Percentiles rank a stretch among this genome's conserved stretches.
Conservation (phyloP, 2,113 vertebrate genomes). For the Centropus unirufus region DNA sequence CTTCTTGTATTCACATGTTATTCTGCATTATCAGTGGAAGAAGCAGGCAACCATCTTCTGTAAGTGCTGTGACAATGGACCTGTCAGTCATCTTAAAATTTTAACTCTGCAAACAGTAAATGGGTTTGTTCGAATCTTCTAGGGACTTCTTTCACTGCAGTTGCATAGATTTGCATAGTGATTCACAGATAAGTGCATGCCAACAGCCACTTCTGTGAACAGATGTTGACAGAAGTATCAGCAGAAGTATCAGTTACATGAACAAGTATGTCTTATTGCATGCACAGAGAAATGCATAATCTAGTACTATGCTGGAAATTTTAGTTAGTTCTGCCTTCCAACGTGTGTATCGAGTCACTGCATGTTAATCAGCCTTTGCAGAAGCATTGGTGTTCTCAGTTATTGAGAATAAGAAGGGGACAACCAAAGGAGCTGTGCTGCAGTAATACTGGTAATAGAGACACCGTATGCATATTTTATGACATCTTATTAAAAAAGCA, state of each 20-base stretch:
- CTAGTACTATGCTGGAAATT: constrained; percentile 1
- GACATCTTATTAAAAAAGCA: not conserved
- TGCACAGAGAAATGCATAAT: constrained; percentile 46
- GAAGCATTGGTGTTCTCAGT: not conserved
- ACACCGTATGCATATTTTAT: not conserved
- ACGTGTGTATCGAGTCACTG: not conserved
- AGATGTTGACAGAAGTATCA: constrained; percentile 53
- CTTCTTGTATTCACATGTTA: not conserved
- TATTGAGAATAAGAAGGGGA: not conserved
- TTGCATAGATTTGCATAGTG: constrained; percentile 55
- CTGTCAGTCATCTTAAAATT: constrained; percentile 36
- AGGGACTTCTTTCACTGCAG: constrained; percentile 11
- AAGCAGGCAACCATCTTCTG: not conserved
- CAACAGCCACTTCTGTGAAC: constrained; percentile 54
- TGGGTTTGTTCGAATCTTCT: constrained; percentile 30
- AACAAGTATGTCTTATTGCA: not conserved
- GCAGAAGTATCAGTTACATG: not conserved
- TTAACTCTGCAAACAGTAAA: constrained; percentile 9
- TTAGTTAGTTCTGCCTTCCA: constrained; percentile 20
- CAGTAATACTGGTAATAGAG: not conserved
- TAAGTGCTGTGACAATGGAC: constrained; percentile 19
- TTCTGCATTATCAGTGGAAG: not conserved
- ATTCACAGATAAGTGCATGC: constrained; percentile 49
- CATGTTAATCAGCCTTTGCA: not conserved
- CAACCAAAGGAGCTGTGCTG: not conserved